A percentile compares a stretch with the other conserved stretches of the same genome.
These are phyloP conservation scores for Carassius carassius DNA, from an alignment of 2,113 vertebrate genomes.

Conservation along the genomic window DNA sequence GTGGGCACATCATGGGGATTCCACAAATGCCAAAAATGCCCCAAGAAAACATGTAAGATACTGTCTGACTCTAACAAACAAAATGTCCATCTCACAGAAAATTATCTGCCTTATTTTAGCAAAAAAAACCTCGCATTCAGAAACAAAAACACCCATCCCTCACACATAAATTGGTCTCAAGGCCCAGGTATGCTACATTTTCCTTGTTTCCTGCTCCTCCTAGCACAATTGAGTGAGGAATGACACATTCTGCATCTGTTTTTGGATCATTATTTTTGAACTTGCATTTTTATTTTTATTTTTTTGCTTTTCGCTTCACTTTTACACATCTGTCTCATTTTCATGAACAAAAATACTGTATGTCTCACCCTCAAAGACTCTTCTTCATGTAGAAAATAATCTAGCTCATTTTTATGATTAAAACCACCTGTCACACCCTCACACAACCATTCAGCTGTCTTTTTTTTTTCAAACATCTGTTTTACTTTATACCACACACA, in stretches of 20 bases:
- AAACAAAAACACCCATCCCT: neutral
- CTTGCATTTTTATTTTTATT: too few relatives aligned
- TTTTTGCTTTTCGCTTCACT: too few relatives aligned
- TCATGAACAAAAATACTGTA: neutral
- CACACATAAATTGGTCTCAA: neutral
- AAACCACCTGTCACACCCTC: neutral
- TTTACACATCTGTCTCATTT: neutral
- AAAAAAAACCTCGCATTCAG: neutral
- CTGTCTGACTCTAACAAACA: neutral
- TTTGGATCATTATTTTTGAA: neutral
- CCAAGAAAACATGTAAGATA: conserved; percentile 88
- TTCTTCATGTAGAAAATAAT: neutral
- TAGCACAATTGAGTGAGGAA: neutral
- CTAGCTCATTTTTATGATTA: neutral
- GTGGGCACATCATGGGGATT: conserved; percentile 98
- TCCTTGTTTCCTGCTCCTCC: neutral
- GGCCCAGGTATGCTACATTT: neutral
- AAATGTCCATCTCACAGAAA: neutral
- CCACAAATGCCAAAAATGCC: conserved; percentile 97
- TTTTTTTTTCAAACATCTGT: neutral
- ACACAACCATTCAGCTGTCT: neutral
- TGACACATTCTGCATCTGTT: neutral
- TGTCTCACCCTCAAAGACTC: neutral
- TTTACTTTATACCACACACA: neutral
- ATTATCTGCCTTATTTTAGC: neutral